A percentile compares a stretch with the other conserved stretches of the same genome.
Conservation (phyloP, 2,113 vertebrate species). For the Cacatua alba region DNA sequence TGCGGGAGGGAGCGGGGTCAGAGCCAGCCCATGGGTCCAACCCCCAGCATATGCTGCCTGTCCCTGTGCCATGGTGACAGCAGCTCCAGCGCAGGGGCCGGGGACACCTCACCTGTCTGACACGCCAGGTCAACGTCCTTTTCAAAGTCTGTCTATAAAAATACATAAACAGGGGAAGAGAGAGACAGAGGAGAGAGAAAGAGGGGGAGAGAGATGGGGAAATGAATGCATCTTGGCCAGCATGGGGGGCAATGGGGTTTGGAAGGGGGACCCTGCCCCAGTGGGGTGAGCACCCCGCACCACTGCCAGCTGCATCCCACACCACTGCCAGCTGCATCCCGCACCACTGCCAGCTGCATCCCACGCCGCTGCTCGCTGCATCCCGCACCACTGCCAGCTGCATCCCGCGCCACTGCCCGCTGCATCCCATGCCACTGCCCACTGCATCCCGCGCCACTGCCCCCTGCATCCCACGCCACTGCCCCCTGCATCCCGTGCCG, state of each 20-base stretch:
- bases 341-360: too few relatives aligned
- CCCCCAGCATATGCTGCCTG: not conserved
- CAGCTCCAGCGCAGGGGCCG: not conserved
- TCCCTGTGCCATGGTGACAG: not conserved
- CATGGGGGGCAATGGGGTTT: not conserved
- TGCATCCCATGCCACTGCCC: not conserved
- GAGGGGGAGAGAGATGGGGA: conserved; percentile 14
- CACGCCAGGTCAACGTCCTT: conserved; percentile 99
- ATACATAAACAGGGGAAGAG: conserved; percentile 60
- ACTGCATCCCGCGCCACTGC: not conserved
- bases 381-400: too few relatives aligned
- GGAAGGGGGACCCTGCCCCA: not conserved
- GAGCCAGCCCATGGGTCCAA: not conserved
- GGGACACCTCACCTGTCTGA: conserved; percentile 89
- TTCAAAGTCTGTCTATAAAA: conserved; percentile 97
- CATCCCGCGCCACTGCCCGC: too few relatives aligned
- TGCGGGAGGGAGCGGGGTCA: conserved; percentile 23
- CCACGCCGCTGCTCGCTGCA: too few relatives aligned
- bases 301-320: too few relatives aligned
- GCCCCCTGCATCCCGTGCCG: rapidly evolving
- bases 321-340: too few relatives aligned
- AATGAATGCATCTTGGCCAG: conserved; percentile 56
- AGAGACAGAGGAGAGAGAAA: conserved; percentile 61
- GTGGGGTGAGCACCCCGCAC: too few relatives aligned
- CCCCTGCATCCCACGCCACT: not conserved